A percentile compares a stretch with the other conserved stretches of the same genome.
Conservation (phyloP, 2,113 vertebrate genomes). For the Oenanthe melanoleuca region DNA sequence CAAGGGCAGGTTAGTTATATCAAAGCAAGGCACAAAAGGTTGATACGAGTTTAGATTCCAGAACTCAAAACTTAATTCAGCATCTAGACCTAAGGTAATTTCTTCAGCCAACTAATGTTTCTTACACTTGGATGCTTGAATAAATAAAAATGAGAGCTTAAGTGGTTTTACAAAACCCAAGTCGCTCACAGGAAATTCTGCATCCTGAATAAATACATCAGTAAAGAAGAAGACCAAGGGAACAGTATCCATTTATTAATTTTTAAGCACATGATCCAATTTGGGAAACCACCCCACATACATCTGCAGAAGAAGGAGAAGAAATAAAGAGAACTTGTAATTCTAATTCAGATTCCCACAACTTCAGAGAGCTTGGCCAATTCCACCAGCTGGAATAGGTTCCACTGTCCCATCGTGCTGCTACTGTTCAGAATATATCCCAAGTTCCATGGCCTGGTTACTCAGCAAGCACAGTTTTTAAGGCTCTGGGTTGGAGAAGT, state of each 20-base stretch:
- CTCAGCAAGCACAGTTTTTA: not conserved
- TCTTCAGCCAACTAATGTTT: not conserved
- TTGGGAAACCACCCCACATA: not conserved
- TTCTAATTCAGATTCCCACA: not conserved
- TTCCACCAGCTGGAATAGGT: not conserved
- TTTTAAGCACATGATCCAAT: not conserved
- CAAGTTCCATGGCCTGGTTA: not conserved
- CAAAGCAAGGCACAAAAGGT: not conserved
- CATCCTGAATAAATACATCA: not conserved
- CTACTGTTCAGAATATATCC: not conserved
- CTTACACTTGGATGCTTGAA: not conserved
- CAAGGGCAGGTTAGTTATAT: not conserved
- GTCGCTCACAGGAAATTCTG: not conserved
- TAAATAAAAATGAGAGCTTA: not conserved
- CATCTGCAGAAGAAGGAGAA: not conserved
- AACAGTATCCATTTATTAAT: not conserved
- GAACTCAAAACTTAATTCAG: not conserved
- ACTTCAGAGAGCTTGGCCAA: not conserved
- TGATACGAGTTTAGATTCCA: not conserved
- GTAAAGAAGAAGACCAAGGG: not conserved
- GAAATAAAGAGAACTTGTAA: not conserved
- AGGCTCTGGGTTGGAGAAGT: not conserved
- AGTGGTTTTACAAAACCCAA: not conserved
- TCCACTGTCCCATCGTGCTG: not conserved
- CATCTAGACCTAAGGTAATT: not conserved